These are phyloP conservation scores for Centropristis striata DNA, from an alignment of 2,113 vertebrate species.

Conservation along the genomic window DNA sequence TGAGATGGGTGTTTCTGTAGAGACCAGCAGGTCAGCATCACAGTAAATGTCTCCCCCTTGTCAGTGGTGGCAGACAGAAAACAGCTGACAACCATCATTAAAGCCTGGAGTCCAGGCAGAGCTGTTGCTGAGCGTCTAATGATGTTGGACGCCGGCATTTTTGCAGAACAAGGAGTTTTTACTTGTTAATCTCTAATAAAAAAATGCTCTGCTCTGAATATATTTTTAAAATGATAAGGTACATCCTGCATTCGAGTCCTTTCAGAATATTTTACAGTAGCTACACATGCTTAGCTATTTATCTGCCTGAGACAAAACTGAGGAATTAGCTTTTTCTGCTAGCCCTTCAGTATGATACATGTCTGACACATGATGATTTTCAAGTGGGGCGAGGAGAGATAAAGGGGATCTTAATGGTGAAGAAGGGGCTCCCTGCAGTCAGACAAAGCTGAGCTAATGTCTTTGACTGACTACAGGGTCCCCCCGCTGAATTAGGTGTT, in stretches of 20 bases:
- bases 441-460: conserved; percentile 42
- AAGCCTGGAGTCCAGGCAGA: not conserved
- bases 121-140: conserved; percentile 38
- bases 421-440: conserved; percentile 22
- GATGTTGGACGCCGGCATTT: conserved; percentile 28
- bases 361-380: conserved; percentile 22
- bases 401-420: conserved; percentile 5
- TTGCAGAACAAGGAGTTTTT: conserved; percentile 11
- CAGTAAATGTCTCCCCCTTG: conserved; percentile 62
- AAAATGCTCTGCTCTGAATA: not conserved
- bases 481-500: conserved; percentile 54
- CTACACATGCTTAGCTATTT: not conserved
- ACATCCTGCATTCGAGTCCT: not conserved
- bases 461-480: conserved; percentile 22
- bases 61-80: conserved; percentile 58
- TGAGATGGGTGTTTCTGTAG: conserved; percentile 34
- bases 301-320: conserved; percentile 1
- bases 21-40: conserved; percentile 66
- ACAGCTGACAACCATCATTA: conserved; percentile 66
- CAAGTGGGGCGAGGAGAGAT: conserved; percentile 17
- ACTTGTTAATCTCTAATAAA: not conserved
- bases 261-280: conserved; percentile 2
- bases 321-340: conserved; percentile 18
- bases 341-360: not conserved
- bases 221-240: conserved; percentile 5